Percentiles rank a stretch among this genome's conserved stretches.
Conservation (phyloP, 2,113 vertebrate genomes). For the Eulemur rufifrons region DNA sequence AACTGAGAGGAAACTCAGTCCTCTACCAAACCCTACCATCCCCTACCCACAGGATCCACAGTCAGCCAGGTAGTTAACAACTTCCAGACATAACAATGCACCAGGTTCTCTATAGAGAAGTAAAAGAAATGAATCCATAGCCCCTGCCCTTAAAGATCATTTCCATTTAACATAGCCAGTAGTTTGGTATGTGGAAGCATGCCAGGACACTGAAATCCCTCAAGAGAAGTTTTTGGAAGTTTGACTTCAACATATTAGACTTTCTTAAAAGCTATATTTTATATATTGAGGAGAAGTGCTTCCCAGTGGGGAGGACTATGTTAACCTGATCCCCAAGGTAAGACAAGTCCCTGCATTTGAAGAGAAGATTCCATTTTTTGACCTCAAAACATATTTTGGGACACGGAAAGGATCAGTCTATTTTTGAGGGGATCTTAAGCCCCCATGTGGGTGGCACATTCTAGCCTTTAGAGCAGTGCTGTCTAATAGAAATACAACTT, state of each 20-base stretch:
- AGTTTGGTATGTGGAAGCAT: slow-evolving; percentile 6
- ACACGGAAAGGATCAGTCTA: not conserved
- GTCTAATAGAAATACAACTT: not conserved
- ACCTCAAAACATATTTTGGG: not conserved
- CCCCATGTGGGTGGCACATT: not conserved
- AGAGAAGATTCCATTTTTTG: not conserved
- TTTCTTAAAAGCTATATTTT: slow-evolving; percentile 36
- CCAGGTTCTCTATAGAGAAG: not conserved
- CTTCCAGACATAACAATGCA: not conserved
- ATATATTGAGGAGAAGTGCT: not conserved
- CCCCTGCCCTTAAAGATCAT: slow-evolving; percentile 15
- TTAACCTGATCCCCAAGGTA: not conserved
- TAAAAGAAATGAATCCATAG: not conserved
- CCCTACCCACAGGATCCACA: not conserved
- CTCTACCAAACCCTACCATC: not conserved
- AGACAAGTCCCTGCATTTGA: slow-evolving; percentile 13
- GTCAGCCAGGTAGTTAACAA: not conserved
- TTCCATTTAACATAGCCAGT: not conserved
- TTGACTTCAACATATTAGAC: slow-evolving; percentile 39
- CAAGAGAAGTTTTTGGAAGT: slow-evolving; percentile 33
- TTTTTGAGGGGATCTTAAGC: not conserved
- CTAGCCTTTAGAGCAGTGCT: not conserved
- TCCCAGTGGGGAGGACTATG: not conserved
- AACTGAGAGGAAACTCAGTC: not conserved
- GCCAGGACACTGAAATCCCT: slow-evolving; percentile 37